Conservation (phyloP, 2,113 vertebrate genomes). For the Strigops habroptila region DNA sequence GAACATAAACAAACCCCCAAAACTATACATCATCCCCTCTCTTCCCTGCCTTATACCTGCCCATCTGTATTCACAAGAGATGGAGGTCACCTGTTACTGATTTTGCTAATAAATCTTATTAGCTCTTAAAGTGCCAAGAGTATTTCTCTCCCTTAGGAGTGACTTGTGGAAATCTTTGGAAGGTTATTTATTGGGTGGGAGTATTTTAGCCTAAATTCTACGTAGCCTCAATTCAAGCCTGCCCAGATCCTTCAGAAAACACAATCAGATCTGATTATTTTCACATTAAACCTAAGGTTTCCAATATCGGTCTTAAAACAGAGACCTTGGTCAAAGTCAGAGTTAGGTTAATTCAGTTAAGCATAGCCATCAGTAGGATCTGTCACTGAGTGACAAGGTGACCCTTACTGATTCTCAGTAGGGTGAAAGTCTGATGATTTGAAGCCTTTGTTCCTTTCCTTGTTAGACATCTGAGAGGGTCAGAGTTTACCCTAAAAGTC, state of each 20-base stretch:
- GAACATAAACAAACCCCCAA: not conserved
- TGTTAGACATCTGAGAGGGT: not conserved
- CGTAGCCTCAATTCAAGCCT: not conserved
- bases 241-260: not conserved
- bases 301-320: not conserved
- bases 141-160: not conserved
- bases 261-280: not conserved
- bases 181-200: not conserved
- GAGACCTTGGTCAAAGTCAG: not conserved
- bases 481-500: not conserved
- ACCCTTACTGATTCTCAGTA: not conserved
- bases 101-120: not conserved
- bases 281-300: not conserved
- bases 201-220: not conserved
- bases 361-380: not conserved
- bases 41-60: not conserved
- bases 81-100: not conserved
- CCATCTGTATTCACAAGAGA: not conserved
- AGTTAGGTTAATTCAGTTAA: not conserved
- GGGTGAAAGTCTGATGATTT: not conserved
- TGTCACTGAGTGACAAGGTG: not conserved
- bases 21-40: not conserved
- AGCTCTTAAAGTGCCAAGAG: not conserved
- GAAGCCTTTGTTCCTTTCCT: not conserved
- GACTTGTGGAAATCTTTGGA: not conserved